Conservation (phyloP, 2,888 invertebrate species). For the Sphinx pinastri region DNA sequence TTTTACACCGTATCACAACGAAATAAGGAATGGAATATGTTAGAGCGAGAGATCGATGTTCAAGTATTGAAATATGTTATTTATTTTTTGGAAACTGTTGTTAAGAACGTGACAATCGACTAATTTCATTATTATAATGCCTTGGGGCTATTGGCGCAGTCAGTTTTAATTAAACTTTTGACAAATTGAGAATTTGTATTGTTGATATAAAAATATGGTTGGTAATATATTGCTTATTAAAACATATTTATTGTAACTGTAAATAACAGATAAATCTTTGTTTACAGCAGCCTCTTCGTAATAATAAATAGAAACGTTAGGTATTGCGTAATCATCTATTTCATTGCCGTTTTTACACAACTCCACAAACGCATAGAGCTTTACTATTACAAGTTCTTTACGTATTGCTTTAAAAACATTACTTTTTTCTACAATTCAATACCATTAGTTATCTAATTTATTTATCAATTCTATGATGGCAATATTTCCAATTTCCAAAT, state of each 20-base stretch:
- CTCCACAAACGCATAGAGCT: too few species aligned
- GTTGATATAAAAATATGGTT: constrained; percentile 23
- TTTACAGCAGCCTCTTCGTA: too few species aligned
- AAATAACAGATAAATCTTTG: not conserved
- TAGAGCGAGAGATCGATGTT: constrained; percentile 45
- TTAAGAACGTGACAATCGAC: constrained; percentile 50
- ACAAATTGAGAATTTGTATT: constrained; percentile 41
- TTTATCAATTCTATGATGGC: too few species aligned
- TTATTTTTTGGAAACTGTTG: constrained; percentile 47
- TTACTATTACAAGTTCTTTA: too few species aligned
- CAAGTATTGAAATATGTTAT: constrained; percentile 53
- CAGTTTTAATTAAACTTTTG: constrained; percentile 42
- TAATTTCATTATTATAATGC: constrained; percentile 55
- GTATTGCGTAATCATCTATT: too few species aligned
- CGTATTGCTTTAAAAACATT: too few species aligned
- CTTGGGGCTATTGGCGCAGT: constrained; percentile 38
- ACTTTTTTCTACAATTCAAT: too few species aligned
- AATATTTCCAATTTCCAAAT: too few species aligned
- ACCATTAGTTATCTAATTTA: too few species aligned
- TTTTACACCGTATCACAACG: constrained; percentile 34
- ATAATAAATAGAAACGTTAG: too few species aligned
- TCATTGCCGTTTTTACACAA: too few species aligned
- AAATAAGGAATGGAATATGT: constrained; percentile 31
- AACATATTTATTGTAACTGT: constrained; percentile 10
- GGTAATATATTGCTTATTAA: not conserved